Base-by-base conservation (phyloP, 2,113 vertebrate species). In the Turdus rufiventris region DNA sequence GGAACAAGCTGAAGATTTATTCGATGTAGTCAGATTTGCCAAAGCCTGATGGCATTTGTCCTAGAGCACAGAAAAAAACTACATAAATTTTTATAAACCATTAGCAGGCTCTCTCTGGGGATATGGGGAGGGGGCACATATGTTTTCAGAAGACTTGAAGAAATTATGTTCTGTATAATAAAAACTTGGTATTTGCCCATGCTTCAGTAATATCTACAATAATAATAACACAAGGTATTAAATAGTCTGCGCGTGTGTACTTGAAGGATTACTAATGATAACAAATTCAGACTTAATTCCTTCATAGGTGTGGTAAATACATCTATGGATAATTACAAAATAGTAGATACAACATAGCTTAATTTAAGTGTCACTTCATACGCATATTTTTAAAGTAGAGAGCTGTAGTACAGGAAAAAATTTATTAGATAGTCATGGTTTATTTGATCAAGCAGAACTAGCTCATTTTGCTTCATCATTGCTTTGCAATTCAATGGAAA, bases 71-170 rank as follows among this genome's bases (percentile, higher is more conserved):
- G 56, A 84, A 50, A 5, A 38, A 65, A 74, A 8, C 11, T 36
- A 54, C 31, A 16, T 58, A 28, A 42, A 82, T 70, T 58, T 28
- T 80, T 66, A 14, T 73, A 53, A 73, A 57, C 20, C 5, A 12
- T 81, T 60, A 54, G 8, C 18, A 63, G 17, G 4, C 21, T 66
- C 29, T 71, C 10, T 66, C 29, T 68, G 58, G 65, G 6, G 29
- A 56, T 8, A 14, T 48, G 7, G 10, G 34, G 4, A 6, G 2
- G 4, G 7, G 2, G 1, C 42, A 40, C 21, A 10, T 20, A 26
- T 12, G 2, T 70, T 94, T 88, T 67, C 36, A 62, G 51, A 67
- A 58, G 24, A 50, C 38, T 81, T 62, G 28, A 65, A 68, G 19
- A 66, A 81, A n/a, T 60, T 51, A 9, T 54, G 11, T 81, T 85